phyloP scores from a whole-genome alignment of 2,797 vertebrate species.

The Parambassis ranga region DNA sequence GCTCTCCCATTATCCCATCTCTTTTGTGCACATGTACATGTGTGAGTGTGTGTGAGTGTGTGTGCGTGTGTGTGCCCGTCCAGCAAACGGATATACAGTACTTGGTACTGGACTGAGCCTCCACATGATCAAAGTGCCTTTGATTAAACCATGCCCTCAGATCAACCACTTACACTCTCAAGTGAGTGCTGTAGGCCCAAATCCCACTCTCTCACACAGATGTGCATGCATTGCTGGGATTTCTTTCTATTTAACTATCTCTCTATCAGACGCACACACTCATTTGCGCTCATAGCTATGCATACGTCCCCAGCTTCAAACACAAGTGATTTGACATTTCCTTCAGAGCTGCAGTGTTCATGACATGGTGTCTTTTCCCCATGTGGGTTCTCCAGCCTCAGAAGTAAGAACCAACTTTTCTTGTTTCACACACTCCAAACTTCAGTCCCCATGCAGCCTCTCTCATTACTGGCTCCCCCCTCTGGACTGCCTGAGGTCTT shows the following conservation, averaged over 20 bases:
- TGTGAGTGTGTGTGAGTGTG: neutral
- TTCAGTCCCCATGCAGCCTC: conserved; percentile 51
- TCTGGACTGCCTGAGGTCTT: conserved; percentile 60
- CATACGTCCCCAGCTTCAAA: conserved; percentile 57
- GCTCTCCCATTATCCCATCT: conserved; percentile 36
- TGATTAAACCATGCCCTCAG: conserved; percentile 67
- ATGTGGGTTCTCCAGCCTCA: conserved; percentile 49
- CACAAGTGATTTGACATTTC: conserved; percentile 60
- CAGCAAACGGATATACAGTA: conserved; percentile 25
- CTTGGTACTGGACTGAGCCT: conserved; percentile 47
- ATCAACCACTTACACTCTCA: conserved; percentile 47
- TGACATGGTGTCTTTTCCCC: conserved; percentile 51
- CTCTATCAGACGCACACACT: conserved; percentile 3
- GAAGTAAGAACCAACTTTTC: conserved; percentile 59
- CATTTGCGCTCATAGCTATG: conserved; percentile 44
- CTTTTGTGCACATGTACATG: neutral
- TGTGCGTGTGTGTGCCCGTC: neutral
- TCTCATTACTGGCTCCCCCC: conserved; percentile 67
- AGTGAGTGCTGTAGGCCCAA: conserved; percentile 28
- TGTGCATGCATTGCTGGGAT: neutral
- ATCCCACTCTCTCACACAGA: neutral
- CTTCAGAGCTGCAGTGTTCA: conserved; percentile 54
- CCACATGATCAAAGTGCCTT: conserved; percentile 65
- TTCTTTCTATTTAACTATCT: conserved; percentile 17
- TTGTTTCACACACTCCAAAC: conserved; percentile 57